A percentile compares a stretch with the other conserved stretches of the same genome.
Evolutionary conservation across 2,797 vertebrate genomes (phyloP).

Genomic region (Alectoris magna): DNA sequence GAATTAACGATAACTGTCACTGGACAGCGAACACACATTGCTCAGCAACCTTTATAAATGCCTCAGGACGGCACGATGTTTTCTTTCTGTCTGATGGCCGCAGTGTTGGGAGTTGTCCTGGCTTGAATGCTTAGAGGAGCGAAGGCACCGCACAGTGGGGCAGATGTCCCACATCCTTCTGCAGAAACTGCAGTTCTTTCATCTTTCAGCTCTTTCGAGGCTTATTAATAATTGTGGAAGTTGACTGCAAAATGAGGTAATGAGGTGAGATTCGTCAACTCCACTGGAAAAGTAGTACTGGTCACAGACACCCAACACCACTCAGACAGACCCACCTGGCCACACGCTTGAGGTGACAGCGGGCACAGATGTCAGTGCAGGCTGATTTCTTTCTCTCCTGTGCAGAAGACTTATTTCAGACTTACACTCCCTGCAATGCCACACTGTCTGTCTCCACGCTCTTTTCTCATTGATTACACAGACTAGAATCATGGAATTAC

Average conservation of each 20-base stretch:
- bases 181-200: not conserved
- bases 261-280: not conserved
- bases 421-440: not conserved
- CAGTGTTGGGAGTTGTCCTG: too few species aligned
- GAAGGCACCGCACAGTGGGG: not conserved
- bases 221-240: not conserved
- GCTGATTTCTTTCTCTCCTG: not conserved
- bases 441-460: not conserved
- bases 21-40: not conserved
- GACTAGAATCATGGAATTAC: too few species aligned
- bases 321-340: not conserved
- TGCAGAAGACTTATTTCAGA: not conserved
- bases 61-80: too few species aligned
- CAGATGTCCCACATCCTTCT: accelerated
- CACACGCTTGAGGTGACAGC: not conserved
- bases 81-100: accelerated
- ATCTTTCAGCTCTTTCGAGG: not conserved
- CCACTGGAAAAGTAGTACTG: not conserved
- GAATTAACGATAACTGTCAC: not conserved
- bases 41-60: not conserved
- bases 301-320: not conserved
- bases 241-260: not conserved
- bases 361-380: not conserved
- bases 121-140: not conserved
- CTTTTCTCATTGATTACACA: not conserved